Conservation (phyloP, 2,888 invertebrate genomes). For the Oxycera nigricornis region DNA sequence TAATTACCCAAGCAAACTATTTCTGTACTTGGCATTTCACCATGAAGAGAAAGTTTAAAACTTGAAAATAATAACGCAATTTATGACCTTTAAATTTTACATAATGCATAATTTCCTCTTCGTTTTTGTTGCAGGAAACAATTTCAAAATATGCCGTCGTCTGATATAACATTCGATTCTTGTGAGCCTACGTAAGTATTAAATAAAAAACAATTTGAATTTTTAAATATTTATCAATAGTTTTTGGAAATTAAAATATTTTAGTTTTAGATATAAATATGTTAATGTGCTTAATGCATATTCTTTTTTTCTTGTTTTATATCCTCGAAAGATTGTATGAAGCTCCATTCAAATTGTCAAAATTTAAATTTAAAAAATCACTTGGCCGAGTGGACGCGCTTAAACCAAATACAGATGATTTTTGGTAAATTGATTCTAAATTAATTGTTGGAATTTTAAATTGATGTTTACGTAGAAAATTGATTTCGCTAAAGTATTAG, state of each 20-base stretch:
- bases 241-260: slow-evolving; percentile 24
- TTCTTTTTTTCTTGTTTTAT: neutral
- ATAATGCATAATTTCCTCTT: neutral
- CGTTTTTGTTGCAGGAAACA: slow-evolving; percentile 29
- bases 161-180: slow-evolving; percentile 40
- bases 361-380: slow-evolving; percentile 31
- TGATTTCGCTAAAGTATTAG: no score
- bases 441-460: neutral
- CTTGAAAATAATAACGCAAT: neutral
- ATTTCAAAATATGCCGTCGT: slow-evolving; percentile 43
- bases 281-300: neutral
- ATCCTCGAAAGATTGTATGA: slow-evolving; percentile 32
- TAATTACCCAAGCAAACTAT: slow-evolving; percentile 10
- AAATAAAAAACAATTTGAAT: no score
- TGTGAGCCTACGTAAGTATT: slow-evolving; percentile 36
- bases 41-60: neutral
- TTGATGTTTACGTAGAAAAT: neutral
- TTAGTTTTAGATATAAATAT: neutral
- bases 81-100: slow-evolving; percentile 8
- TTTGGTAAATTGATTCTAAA: slow-evolving; percentile 29
- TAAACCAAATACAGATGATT: slow-evolving; percentile 14
- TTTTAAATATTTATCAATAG: neutral
- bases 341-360: slow-evolving; percentile 27
- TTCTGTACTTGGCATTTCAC: neutral
- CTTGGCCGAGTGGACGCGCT: slow-evolving; percentile 28